phyloP scores from a whole-genome alignment of 2,888 invertebrate genomes.

The Phorcus lineatus region DNA sequence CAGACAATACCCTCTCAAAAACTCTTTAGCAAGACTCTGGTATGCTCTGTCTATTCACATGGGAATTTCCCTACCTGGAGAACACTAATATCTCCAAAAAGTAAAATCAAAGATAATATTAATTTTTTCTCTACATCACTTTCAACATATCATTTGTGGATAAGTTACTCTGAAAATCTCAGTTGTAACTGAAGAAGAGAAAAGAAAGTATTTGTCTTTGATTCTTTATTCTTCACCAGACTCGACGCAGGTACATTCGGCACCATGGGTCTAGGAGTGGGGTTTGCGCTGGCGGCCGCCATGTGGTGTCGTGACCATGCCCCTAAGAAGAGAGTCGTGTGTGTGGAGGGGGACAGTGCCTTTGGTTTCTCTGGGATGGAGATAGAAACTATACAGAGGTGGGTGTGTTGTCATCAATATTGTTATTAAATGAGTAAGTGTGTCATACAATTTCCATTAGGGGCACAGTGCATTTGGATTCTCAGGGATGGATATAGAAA shows the following conservation, averaged over 20 bases:
- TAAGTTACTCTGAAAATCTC: no score
- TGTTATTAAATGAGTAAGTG: no score
- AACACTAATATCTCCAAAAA: no score
- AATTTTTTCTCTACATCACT: no score
- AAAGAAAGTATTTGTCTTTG: not conserved
- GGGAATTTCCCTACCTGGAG: no score
- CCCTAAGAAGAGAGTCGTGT: slow-evolving; percentile 89
- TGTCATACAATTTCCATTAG: slow-evolving; percentile 72
- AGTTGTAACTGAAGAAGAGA: no score
- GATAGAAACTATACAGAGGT: slow-evolving; percentile 93
- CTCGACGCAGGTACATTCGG: slow-evolving; percentile 97
- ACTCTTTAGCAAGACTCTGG: no score
- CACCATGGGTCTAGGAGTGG: slow-evolving; percentile 96
- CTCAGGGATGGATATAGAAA: slow-evolving; percentile 98
- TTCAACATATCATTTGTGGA: no score
- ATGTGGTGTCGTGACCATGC: slow-evolving; percentile 89
- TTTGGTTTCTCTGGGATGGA: slow-evolving; percentile 99
- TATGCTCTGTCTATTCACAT: no score
- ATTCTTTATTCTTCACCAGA: slow-evolving; percentile 74
- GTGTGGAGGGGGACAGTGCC: slow-evolving; percentile 97
- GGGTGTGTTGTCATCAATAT: slow-evolving; percentile 16
- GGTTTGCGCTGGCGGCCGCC: slow-evolving; percentile 94
- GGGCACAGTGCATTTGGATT: slow-evolving; percentile 99
- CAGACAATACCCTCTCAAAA: no score
- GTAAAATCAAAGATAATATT: no score